phyloP scores from a whole-genome alignment of 2,888 invertebrate genomes.

The Prenolepis imparis region DNA sequence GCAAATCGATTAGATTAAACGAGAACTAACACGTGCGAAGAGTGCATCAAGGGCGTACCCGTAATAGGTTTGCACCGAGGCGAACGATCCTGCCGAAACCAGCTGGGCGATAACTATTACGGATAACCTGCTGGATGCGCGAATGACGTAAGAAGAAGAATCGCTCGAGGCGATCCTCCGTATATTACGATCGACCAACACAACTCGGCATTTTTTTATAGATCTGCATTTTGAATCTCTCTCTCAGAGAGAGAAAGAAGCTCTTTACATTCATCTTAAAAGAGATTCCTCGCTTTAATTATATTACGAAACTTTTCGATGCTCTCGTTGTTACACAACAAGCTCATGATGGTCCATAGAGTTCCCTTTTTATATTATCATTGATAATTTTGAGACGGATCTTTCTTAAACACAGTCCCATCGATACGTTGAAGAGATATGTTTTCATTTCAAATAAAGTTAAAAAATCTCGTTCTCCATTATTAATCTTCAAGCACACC shows the following conservation, averaged over 20 bases:
- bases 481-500: too few relatives aligned
- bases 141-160: not conserved
- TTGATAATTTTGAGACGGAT: not conserved
- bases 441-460: not conserved
- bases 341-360: not conserved
- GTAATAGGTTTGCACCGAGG: conserved; percentile 68
- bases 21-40: conserved; percentile 63
- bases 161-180: not conserved
- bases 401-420: not conserved
- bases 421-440: not conserved
- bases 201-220: not conserved
- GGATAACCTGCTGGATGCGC: not conserved
- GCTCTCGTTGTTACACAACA: not conserved
- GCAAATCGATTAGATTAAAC: conserved; percentile 66
- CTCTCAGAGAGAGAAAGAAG: too few relatives aligned
- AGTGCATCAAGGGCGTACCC: conserved; percentile 74
- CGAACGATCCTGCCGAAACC: not conserved
- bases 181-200: not conserved
- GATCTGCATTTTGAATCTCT: not conserved
- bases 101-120: not conserved
- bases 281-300: not conserved
- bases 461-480: too few relatives aligned
- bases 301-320: not conserved
- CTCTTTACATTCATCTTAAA: not conserved
- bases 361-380: not conserved